These are phyloP conservation scores for Drosophila ironensis DNA, from an alignment of 1,140 invertebrate species.

Conservation along the genomic window DNA sequence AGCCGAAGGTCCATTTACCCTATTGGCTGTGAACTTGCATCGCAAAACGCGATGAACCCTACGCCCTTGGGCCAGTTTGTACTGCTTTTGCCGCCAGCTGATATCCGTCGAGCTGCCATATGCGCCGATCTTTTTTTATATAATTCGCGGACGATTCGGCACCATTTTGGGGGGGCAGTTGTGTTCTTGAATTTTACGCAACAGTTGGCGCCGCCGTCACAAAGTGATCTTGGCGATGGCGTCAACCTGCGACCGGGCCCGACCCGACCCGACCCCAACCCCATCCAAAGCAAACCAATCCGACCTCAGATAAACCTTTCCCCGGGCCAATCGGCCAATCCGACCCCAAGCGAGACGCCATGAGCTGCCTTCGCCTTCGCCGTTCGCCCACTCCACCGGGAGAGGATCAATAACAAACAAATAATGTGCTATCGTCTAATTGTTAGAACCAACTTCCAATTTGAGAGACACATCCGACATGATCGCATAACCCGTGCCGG, in stretches of 20 bases:
- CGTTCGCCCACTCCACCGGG: constrained; percentile 45
- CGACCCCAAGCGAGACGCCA: not conserved
- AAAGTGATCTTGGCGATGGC: constrained; percentile 57
- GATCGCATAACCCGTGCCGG: constrained; percentile 33
- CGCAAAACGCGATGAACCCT: not conserved
- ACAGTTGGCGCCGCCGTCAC: constrained; percentile 69
- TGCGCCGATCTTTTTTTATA: constrained; percentile 17
- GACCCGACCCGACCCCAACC: not conserved
- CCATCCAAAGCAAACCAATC: not conserved
- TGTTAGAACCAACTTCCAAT: constrained; percentile 74
- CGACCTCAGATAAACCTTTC: not conserved
- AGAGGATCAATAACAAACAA: constrained; percentile 63
- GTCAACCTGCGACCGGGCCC: constrained; percentile 57
- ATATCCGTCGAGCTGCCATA: constrained; percentile 7
- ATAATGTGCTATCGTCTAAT: constrained; percentile 54
- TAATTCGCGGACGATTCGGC: constrained; percentile 29
- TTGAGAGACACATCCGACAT: constrained; percentile 67
- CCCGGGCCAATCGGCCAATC: not conserved
- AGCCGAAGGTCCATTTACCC: not conserved
- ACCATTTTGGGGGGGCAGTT: too few species aligned
- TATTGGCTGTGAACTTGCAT: not conserved
- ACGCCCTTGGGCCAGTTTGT: constrained; percentile 12
- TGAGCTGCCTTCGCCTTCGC: not conserved
- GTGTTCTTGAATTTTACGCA: constrained; percentile 77
- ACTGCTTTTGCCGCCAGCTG: constrained; percentile 30